phyloP scores from a whole-genome alignment of 2,888 invertebrate genomes.

The Coleophora deauratella region DNA sequence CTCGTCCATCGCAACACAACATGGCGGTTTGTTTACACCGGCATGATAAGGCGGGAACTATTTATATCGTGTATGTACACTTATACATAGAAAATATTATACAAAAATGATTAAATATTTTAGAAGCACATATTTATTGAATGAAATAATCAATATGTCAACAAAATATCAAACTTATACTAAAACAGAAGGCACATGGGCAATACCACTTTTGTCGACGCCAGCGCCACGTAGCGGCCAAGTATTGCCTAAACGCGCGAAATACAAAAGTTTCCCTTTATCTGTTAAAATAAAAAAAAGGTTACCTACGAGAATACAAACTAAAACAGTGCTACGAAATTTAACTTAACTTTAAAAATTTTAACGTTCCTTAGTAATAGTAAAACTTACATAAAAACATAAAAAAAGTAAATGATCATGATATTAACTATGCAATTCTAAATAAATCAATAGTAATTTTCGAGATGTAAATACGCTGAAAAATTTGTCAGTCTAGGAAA shows the following conservation, averaged over 20 bases:
- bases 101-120: slow-evolving; percentile 33
- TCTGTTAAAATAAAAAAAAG: too few relatives aligned
- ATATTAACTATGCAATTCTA: too few relatives aligned
- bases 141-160: slow-evolving; percentile 28
- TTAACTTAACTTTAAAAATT: too few relatives aligned
- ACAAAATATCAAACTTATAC: slow-evolving; percentile 23
- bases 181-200: slow-evolving; percentile 47
- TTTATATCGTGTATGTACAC: slow-evolving; percentile 31
- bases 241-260: slow-evolving; percentile 30
- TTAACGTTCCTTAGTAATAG: too few relatives aligned
- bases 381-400: too few relatives aligned
- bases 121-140: slow-evolving; percentile 44
- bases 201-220: slow-evolving; percentile 46
- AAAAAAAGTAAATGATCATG: too few relatives aligned
- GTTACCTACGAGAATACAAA: too few relatives aligned
- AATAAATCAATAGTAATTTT: too few relatives aligned
- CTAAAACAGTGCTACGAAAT: too few relatives aligned
- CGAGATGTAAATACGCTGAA: too few relatives aligned
- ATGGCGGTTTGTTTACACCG: slow-evolving; percentile 76
- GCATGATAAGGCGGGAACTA: slow-evolving; percentile 70
- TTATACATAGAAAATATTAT: slow-evolving; percentile 18
- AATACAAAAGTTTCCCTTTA: slow-evolving; percentile 18
- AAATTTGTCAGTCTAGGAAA: too few relatives aligned
- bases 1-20: slow-evolving; percentile 55
- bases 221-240: slow-evolving; percentile 40